Conservation (phyloP, 2,797 vertebrate species). For the Sternotherus odoratus region DNA sequence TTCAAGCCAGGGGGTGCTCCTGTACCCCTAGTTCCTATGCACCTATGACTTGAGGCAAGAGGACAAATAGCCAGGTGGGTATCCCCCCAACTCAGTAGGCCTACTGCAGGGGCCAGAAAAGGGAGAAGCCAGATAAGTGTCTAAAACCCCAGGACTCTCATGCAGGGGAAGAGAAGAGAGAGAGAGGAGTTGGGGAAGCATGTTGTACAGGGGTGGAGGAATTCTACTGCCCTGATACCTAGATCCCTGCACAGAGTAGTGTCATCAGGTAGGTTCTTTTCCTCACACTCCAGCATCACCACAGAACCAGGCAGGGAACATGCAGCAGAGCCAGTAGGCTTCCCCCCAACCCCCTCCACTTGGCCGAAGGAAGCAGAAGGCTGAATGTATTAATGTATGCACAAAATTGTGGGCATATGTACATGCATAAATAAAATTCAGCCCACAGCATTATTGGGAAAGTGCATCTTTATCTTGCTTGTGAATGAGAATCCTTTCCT, state of each 20-base stretch:
- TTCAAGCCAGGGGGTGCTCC: too few species aligned
- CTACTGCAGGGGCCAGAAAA: not conserved
- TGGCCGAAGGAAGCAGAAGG: not conserved
- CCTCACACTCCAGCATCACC: not conserved
- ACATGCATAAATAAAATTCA: constrained; percentile 35
- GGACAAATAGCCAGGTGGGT: not conserved
- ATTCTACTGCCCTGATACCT: not conserved
- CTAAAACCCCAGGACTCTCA: not conserved
- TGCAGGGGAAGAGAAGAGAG: not conserved
- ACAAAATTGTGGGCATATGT: not conserved
- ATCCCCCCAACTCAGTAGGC: not conserved
- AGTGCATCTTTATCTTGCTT: not conserved
- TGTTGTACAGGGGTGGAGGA: not conserved
- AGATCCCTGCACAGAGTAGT: not conserved
- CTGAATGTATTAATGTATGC: not conserved
- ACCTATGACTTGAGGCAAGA: not conserved
- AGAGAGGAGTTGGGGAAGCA: not conserved
- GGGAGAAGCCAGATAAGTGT: not conserved
- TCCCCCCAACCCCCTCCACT: not conserved
- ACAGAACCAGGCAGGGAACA: not conserved
- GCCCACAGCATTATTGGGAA: not conserved
- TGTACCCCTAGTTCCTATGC: too few species aligned
- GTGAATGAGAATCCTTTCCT: not conserved
- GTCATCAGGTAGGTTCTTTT: not conserved
- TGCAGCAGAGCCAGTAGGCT: not conserved